A percentile compares a stretch with the other conserved stretches of the same genome.
These are phyloP conservation scores for Masticophis lateralis DNA, from an alignment of 2,797 vertebrate genomes.

Conservation along the genomic window DNA sequence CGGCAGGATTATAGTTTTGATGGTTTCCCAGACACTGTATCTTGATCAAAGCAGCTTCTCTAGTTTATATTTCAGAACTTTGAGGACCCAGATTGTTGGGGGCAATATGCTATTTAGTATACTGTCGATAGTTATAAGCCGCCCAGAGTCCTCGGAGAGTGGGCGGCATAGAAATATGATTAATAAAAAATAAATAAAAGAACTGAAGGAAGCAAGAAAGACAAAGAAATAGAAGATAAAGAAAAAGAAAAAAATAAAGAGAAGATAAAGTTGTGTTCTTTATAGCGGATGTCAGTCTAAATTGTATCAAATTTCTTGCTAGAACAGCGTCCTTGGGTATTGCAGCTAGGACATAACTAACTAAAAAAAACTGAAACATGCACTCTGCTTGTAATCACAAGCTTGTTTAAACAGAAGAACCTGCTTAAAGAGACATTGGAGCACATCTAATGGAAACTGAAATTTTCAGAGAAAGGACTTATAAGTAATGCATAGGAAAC, in stretches of 20 bases:
- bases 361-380: not conserved
- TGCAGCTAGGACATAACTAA: not conserved
- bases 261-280: not conserved
- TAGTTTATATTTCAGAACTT: not conserved
- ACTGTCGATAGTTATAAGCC: too few species aligned
- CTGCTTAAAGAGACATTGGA: not conserved
- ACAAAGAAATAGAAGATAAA: not conserved
- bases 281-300: not conserved
- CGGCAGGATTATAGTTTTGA: not conserved
- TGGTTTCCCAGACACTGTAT: not conserved
- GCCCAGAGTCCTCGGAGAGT: too few species aligned
- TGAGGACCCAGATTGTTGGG: too few species aligned
- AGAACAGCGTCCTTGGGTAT: not conserved
- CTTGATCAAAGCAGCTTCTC: not conserved
- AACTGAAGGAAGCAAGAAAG: not conserved
- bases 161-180: too few species aligned
- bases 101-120: too few species aligned
- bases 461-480: not conserved
- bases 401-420: not conserved
- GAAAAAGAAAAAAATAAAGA: too few species aligned
- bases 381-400: not conserved
- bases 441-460: not conserved
- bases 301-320: not conserved
- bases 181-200: too few species aligned
- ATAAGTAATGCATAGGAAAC: not conserved